Percentiles rank a stretch among this genome's conserved stretches.
Conservation (phyloP, 2,888 invertebrate species). For the Ommatoiulus sabulosus region DNA sequence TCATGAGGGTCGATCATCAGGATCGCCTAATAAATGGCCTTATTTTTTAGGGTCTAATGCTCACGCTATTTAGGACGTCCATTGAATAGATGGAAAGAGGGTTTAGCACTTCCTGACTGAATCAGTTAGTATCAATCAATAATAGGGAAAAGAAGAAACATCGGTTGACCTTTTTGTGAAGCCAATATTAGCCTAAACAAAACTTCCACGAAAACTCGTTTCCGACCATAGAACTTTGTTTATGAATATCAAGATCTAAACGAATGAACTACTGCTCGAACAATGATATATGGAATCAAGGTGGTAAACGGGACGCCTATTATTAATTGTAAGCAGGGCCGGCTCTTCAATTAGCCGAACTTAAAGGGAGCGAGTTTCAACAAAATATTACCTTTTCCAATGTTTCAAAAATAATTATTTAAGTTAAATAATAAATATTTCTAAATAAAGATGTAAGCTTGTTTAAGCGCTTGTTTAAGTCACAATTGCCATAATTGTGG, state of each 20-base stretch:
- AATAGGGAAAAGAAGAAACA: background rate
- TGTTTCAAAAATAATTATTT: too few species aligned
- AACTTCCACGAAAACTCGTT: background rate
- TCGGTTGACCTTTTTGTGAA: constrained; percentile 20
- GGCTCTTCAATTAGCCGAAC: too few species aligned
- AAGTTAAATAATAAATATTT: too few species aligned
- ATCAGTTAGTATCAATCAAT: constrained; percentile 45
- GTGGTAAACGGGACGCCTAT: too few species aligned
- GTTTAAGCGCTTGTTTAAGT: too few species aligned
- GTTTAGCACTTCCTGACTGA: constrained; percentile 41
- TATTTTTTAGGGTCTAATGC: constrained; percentile 48
- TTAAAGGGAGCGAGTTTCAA: too few species aligned
- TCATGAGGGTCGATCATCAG: constrained; percentile 45
- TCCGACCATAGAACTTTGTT: background rate
- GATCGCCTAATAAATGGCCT: constrained; percentile 41
- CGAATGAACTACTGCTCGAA: too few species aligned
- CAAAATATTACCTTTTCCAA: too few species aligned
- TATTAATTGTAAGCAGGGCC: too few species aligned
- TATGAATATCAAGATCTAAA: background rate
- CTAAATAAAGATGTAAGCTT: too few species aligned
- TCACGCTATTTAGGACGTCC: constrained; percentile 44
- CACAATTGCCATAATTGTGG: too few species aligned
- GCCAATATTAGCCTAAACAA: background rate
- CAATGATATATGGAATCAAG: too few species aligned
- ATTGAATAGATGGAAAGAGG: constrained; percentile 41